Base-by-base conservation (phyloP, 2,113 vertebrate species). In the Actenoides lindsayi region DNA sequence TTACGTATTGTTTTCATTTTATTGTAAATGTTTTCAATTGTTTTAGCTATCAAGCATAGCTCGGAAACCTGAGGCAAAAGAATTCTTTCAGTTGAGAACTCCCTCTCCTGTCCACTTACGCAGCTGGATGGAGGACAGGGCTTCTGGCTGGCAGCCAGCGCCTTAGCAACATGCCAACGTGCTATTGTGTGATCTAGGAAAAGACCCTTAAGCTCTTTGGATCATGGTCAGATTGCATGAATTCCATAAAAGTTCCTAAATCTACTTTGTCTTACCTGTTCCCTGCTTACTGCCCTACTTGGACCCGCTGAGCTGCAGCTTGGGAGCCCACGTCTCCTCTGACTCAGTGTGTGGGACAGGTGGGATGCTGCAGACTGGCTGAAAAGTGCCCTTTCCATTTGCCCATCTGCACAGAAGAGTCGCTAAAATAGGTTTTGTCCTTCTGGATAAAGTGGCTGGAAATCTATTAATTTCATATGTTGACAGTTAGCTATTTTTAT, bases 141-240 rank as follows among this genome's bases (percentile, higher is more conserved):
- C 80, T 64, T 25, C 83, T 92, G 90, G 73, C 80, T 4, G 21
- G 39, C 33, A 37, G 51, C 90, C 91, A 57, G 65, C 3, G 2
- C 5, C 33, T 44, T 10, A 31, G 75, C 75, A 30, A 35, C 51
- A 42, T 80, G 76, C 92, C 88, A 75, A 0, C 2, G 27, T 17
- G 57, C 90, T 71, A 76, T 92, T 94, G 92, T 94, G 65, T 73
- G 94, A 87, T 53, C 69, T 73, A 20, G 86, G 90, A 93, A 95
- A 93, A 92, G 92, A 95, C 95, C 94, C 95, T 94, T 94, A 37
- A 59, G 87, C 96, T 83, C 92, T 95, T 94, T 96, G 96, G 95
- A 91, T 53, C 46, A 0, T 1, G 21, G 64, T 95, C 91, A 69
- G 42, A 41, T 48, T 62, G 77, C 37, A 65, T 10, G 23, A 91